Evolutionary conservation across 1,140 invertebrate genomes (phyloP).

Genomic region (Leucophenga varia): DNA sequence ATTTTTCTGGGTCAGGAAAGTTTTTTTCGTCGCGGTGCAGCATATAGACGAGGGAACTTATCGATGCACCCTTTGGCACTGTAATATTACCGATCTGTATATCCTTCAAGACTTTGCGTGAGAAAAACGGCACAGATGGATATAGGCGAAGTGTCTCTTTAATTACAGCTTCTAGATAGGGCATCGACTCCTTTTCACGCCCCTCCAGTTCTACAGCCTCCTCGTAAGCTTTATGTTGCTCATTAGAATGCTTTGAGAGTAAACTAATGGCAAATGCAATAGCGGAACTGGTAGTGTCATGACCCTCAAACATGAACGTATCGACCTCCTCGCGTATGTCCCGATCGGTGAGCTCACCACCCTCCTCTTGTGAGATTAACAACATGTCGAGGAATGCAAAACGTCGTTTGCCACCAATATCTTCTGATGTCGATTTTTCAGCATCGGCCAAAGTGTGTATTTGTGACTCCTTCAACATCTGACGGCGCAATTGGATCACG

Average conservation of each 20-base stretch:
- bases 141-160: conserved; percentile 67
- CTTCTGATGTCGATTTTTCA: conserved; percentile 15
- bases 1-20: conserved; percentile 68
- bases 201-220: conserved; percentile 63
- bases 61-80: conserved; percentile 59
- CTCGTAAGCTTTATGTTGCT: conserved; percentile 65
- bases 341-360: conserved; percentile 60
- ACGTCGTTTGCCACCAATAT: conserved; percentile 56
- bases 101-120: conserved; percentile 61
- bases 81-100: conserved; percentile 41
- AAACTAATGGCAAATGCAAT: conserved; percentile 64
- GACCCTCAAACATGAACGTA: conserved; percentile 79
- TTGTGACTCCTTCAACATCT: conserved; percentile 29
- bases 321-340: conserved; percentile 82
- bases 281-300: conserved; percentile 72
- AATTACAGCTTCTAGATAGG: conserved; percentile 69
- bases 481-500: conserved; percentile 37
- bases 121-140: conserved; percentile 70
- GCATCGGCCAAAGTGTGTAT: conserved; percentile 9
- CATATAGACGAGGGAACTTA: conserved; percentile 57
- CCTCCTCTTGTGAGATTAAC: conserved; percentile 61
- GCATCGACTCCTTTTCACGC: conserved; percentile 60
- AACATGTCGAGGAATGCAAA: conserved; percentile 81
- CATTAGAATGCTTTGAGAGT: conserved; percentile 64
- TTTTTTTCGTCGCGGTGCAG: conserved; percentile 64